phyloP scores from a whole-genome alignment of 2,888 invertebrate genomes.

The Muscina levida region DNA sequence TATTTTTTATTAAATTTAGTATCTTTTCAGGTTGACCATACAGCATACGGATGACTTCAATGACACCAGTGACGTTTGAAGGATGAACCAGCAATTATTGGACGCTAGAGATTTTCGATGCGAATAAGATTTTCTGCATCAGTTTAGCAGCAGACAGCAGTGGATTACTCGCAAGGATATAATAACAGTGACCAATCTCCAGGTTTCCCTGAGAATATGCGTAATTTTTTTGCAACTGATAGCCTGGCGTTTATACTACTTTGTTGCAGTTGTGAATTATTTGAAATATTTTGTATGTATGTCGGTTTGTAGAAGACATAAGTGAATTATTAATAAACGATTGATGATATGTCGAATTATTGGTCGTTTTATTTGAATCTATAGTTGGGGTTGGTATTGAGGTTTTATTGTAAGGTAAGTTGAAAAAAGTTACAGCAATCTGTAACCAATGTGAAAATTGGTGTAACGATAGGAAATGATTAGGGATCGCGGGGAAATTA shows the following conservation, averaged over 20 bases:
- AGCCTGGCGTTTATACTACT: conserved; percentile 14
- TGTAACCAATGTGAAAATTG: no score
- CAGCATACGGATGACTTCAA: conserved; percentile 18
- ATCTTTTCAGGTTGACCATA: conserved; percentile 47
- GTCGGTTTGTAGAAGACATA: not conserved
- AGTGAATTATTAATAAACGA: conserved; percentile 1
- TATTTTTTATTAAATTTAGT: conserved; percentile 38
- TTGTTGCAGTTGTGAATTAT: conserved; percentile 9
- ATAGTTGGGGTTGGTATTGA: not conserved
- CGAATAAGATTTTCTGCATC: conserved; percentile 44
- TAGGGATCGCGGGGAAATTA: no score
- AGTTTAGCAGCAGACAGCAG: conserved; percentile 5
- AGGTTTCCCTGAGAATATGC: conserved; percentile 28
- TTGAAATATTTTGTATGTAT: conserved; percentile 12
- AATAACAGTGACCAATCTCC: conserved; percentile 36
- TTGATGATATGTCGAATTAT: conserved; percentile 1
- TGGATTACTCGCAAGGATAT: conserved; percentile 30
- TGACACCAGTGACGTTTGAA: no score
- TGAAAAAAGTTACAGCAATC: not conserved
- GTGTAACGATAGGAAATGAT: no score
- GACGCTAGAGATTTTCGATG: conserved; percentile 26
- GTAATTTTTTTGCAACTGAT: conserved; percentile 35
- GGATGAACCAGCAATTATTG: conserved; percentile 25
- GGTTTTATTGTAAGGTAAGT: conserved; percentile 9
- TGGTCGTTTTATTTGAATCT: not conserved